Evolutionary conservation across 2,888 invertebrate species (phyloP).

Genomic region (Branchipolynoe longqiensis): DNA sequence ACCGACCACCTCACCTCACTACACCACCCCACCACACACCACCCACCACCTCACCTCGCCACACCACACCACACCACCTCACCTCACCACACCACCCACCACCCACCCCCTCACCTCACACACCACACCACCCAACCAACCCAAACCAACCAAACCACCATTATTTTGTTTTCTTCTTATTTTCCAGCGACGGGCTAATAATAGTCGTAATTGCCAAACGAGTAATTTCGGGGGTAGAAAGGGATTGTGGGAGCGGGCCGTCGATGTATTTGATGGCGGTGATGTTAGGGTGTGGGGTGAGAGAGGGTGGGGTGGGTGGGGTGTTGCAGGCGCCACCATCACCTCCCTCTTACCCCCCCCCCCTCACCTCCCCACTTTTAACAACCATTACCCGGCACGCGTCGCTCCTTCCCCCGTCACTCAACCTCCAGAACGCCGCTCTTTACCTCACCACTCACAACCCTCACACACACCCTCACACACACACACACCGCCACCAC

Average conservation of each 20-base stretch:
- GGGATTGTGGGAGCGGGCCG: not conserved
- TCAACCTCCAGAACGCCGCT: slow-evolving; percentile 15
- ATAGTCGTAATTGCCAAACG: slow-evolving; percentile 50
- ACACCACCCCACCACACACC: too few species aligned
- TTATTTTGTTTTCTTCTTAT: slow-evolving; percentile 58
- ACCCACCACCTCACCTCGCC: too few species aligned
- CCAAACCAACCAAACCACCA: too few species aligned
- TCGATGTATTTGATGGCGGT: too few species aligned
- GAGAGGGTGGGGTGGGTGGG: not conserved
- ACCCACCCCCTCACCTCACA: not conserved
- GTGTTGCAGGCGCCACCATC: not conserved
- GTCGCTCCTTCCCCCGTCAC: slow-evolving; percentile 13
- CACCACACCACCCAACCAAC: slow-evolving; percentile 17
- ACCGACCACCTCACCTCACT: too few species aligned
- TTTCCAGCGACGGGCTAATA: slow-evolving; percentile 50
- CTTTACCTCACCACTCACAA: slow-evolving; percentile 1
- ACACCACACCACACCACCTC: too few species aligned
- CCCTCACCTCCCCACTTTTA: slow-evolving; percentile 1
- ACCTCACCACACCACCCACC: too few species aligned
- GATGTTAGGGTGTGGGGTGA: not conserved
- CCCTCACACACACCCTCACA: not conserved
- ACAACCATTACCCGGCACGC: slow-evolving; percentile 20
- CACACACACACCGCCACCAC: not conserved
- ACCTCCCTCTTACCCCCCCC: not conserved
- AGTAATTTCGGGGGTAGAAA: slow-evolving; percentile 21